Conservation (phyloP, 2,888 invertebrate species). For the Polyommatus icarus region DNA sequence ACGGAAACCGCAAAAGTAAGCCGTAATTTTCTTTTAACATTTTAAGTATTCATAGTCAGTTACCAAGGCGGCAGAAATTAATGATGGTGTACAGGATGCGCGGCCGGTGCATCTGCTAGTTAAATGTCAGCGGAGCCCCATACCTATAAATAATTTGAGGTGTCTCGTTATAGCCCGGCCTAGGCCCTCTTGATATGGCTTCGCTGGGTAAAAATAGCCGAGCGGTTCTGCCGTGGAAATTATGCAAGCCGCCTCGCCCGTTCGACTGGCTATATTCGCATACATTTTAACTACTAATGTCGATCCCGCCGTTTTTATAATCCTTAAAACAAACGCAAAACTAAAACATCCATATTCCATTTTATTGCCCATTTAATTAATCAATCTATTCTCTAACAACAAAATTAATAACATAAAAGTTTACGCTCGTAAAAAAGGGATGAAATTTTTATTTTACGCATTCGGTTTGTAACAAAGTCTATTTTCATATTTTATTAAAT, state of each 20-base stretch:
- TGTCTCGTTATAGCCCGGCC: slow-evolving; percentile 55
- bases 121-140: slow-evolving; percentile 71
- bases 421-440: slow-evolving; percentile 10
- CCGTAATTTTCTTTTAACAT: slow-evolving; percentile 28
- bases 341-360: background rate
- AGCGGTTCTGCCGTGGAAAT: slow-evolving; percentile 45
- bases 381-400: background rate
- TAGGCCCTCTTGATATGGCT: slow-evolving; percentile 65
- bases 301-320: background rate
- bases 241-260: slow-evolving; percentile 36
- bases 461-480: background rate
- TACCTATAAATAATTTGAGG: slow-evolving; percentile 74
- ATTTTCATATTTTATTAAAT: slow-evolving; percentile 13
- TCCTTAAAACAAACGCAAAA: background rate
- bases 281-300: slow-evolving; percentile 23
- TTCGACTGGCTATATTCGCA: slow-evolving; percentile 35
- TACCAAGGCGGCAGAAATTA: slow-evolving; percentile 66
- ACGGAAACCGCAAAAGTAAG: slow-evolving; percentile 29
- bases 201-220: slow-evolving; percentile 65
- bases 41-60: slow-evolving; percentile 51
- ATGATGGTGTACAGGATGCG: slow-evolving; percentile 57
- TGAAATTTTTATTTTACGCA: background rate
- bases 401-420: slow-evolving; percentile 12
- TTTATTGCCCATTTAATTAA: background rate
- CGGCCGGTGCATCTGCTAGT: slow-evolving; percentile 64